A percentile compares a stretch with the other conserved stretches of the same genome.
Conservation (phyloP, 2,888 invertebrate species). For the Plutella xylostella region DNA sequence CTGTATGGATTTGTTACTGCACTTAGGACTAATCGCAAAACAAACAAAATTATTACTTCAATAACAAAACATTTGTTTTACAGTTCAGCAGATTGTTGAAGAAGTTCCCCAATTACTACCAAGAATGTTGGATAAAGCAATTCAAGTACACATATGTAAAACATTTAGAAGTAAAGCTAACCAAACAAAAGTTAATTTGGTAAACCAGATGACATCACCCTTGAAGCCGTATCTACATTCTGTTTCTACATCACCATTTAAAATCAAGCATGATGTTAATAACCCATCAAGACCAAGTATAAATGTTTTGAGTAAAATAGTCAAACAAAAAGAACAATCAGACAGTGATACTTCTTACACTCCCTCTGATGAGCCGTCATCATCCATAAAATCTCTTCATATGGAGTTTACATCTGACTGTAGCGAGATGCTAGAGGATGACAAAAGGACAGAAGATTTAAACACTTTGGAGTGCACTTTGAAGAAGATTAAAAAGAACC, state of each 20-base stretch:
- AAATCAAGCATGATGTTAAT: background rate
- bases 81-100: too few species aligned
- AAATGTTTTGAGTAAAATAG: background rate
- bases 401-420: constrained; percentile 18
- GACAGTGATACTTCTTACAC: constrained; percentile 1
- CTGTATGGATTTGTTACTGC: too few species aligned
- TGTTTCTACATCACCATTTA: constrained; percentile 11
- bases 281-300: background rate
- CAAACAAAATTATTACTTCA: too few species aligned
- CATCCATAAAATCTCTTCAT: constrained; percentile 16
- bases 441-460: constrained; percentile 15
- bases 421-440: constrained; percentile 17
- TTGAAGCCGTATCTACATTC: constrained; percentile 9
- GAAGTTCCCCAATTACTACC: constrained; percentile 4
- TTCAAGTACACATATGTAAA: constrained; percentile 11
- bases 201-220: constrained; percentile 14
- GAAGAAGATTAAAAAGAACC: constrained; percentile 10
- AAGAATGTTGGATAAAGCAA: constrained; percentile 10
- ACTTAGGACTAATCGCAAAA: too few species aligned
- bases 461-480: constrained; percentile 13
- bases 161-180: constrained; percentile 14
- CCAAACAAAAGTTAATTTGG: constrained; percentile 9
- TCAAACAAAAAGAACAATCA: background rate
- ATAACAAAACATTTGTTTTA: too few species aligned
- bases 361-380: background rate